A percentile compares a stretch with the other conserved stretches of the same genome.
Conservation (phyloP, 2,113 vertebrate genomes). For the Melanerpes formicivorus region DNA sequence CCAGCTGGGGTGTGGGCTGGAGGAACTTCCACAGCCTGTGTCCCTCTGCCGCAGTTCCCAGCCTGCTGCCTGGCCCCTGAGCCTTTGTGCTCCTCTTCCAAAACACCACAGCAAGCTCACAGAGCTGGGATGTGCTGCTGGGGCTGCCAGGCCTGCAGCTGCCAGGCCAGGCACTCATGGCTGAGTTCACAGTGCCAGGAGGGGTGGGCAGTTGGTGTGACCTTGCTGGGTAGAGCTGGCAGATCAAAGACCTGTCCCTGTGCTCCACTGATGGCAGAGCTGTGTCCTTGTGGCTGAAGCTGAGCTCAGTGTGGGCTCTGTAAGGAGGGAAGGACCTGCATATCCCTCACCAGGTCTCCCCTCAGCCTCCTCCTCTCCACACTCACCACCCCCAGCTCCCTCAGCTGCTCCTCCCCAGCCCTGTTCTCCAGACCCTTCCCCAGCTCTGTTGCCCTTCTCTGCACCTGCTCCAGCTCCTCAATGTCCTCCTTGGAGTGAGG, state of each 20-base stretch:
- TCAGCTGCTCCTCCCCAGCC: too few species aligned
- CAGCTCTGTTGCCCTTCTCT: too few species aligned
- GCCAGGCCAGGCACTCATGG: not conserved
- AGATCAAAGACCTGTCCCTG: not conserved
- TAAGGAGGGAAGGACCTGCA: not conserved
- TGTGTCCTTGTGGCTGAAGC: not conserved
- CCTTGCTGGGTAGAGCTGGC: not conserved
- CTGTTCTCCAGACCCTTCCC: too few species aligned
- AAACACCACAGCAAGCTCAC: not conserved
- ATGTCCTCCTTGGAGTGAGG: too few species aligned
- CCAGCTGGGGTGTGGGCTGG: not conserved
- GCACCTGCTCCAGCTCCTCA: too few species aligned
- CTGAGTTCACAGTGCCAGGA: not conserved
- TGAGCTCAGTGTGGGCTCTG: not conserved
- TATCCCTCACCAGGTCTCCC: too few species aligned
- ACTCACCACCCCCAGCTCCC: too few species aligned
- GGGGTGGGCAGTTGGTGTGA: accelerated
- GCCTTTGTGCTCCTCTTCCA: not conserved
- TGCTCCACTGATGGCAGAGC: accelerated
- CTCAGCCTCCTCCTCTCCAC: too few species aligned
- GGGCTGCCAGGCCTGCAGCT: too few species aligned
- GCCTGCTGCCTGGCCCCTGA: not conserved
- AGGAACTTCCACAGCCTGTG: accelerated
- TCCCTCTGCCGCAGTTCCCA: not conserved
- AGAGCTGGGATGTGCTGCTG: too few species aligned